Evolutionary conservation across 2,888 invertebrate genomes (phyloP).

Genomic region (Chrysodeixis includens): DNA sequence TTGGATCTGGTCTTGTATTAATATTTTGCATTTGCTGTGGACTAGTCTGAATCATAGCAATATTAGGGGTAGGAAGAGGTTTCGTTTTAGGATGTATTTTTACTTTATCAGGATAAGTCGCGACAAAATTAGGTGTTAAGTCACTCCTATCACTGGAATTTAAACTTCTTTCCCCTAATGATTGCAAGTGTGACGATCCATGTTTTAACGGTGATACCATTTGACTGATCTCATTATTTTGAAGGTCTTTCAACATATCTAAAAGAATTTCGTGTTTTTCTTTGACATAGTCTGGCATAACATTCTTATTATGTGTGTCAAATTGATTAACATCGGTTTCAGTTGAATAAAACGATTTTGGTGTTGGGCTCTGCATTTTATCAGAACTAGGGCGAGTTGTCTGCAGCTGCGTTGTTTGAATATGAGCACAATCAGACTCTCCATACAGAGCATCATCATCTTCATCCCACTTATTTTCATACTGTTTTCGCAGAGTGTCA

Average conservation of each 20-base stretch:
- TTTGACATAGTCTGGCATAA: constrained; percentile 63
- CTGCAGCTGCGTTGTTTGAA: constrained; percentile 5
- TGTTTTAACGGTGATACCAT: constrained; percentile 53
- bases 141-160: constrained; percentile 21
- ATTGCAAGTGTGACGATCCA: constrained; percentile 35
- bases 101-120: constrained; percentile 11
- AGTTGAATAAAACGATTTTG: constrained; percentile 67
- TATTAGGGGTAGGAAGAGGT: neutral
- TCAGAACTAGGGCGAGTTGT: constrained; percentile 38
- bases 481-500: constrained; percentile 68
- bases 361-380: constrained; percentile 66
- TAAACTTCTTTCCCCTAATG: constrained; percentile 35
- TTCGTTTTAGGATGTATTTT: neutral
- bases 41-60: neutral
- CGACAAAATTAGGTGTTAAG: constrained; percentile 10
- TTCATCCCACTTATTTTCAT: constrained; percentile 82
- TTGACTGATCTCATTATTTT: constrained; percentile 62
- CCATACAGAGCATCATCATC: constrained; percentile 86
- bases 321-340: constrained; percentile 50
- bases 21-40: neutral
- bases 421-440: constrained; percentile 65
- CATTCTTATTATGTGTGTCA: constrained; percentile 48
- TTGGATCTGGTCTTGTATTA: neutral
- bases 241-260: constrained; percentile 72
- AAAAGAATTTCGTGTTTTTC: constrained; percentile 74